Percentiles rank a stretch among this genome's conserved stretches.
phyloP scores from a whole-genome alignment of 2,113 vertebrate species.

The Dicaeum eximium region DNA sequence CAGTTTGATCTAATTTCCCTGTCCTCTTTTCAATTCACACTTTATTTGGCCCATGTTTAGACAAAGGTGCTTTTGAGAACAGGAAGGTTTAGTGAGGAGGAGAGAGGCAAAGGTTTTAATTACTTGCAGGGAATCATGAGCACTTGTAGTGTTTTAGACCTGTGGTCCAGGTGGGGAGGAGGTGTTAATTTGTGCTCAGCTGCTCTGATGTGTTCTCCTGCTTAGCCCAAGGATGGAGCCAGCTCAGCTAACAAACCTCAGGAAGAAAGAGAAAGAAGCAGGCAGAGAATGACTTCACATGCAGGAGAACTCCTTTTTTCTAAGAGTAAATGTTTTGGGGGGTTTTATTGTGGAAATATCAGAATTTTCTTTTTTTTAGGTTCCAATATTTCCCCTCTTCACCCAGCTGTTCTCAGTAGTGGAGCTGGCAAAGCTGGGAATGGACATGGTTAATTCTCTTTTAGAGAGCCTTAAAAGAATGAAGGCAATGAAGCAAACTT shows the following conservation, averaged over 20 bases:
- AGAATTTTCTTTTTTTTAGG: not conserved
- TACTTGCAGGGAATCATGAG: not conserved
- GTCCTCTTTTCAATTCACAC: slow-evolving; percentile 44
- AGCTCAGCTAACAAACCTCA: not conserved
- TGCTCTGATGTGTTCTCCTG: not conserved
- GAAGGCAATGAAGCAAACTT: not conserved
- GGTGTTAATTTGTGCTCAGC: not conserved
- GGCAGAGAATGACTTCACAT: not conserved
- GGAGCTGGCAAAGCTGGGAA: not conserved
- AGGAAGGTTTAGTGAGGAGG: not conserved
- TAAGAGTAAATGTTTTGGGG: not conserved
- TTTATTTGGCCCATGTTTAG: slow-evolving; percentile 21
- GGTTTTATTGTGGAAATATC: not conserved
- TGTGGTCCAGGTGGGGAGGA: not conserved
- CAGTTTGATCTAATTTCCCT: slow-evolving; percentile 57
- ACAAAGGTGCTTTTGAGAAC: not conserved
- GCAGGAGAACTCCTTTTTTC: not conserved
- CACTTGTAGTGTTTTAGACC: not conserved
- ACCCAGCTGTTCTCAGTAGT: not conserved
- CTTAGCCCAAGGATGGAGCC: not conserved
- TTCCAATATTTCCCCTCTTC: not conserved
- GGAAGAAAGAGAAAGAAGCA: not conserved
- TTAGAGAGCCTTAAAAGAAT: not conserved
- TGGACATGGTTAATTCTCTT: not conserved
- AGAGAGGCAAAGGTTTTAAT: not conserved